Evolutionary conservation across 2,888 invertebrate genomes (phyloP).

Genomic region (Campoplex nolae): DNA sequence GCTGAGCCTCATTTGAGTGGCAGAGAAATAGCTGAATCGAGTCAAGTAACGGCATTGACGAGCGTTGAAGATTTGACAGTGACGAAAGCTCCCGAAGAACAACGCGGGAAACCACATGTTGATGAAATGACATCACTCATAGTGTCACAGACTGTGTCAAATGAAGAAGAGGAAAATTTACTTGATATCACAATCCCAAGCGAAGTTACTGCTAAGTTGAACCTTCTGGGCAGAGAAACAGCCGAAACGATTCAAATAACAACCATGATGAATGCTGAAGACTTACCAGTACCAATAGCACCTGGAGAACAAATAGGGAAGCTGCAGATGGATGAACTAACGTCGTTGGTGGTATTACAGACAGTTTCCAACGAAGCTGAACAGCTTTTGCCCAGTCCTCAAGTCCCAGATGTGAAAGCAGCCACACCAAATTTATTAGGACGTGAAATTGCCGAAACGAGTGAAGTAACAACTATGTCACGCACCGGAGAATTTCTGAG

Average conservation of each 20-base stretch:
- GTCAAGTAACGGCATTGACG: slow-evolving; percentile 76
- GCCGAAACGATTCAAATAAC: slow-evolving; percentile 81
- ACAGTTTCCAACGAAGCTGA: slow-evolving; percentile 75
- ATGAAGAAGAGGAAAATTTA: slow-evolving; percentile 71
- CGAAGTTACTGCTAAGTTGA: slow-evolving; percentile 71
- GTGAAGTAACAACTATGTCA: slow-evolving; percentile 75
- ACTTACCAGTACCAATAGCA: slow-evolving; percentile 60
- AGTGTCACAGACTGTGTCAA: slow-evolving; percentile 71
- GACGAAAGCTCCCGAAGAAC: slow-evolving; percentile 64
- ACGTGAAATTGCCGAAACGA: slow-evolving; percentile 81
- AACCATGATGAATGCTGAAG: slow-evolving; percentile 72
- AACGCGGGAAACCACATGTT: slow-evolving; percentile 70
- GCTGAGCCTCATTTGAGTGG: slow-evolving; percentile 80
- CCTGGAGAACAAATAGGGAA: slow-evolving; percentile 70
- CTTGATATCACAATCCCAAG: slow-evolving; percentile 56
- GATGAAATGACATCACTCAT: slow-evolving; percentile 71
- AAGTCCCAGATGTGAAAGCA: slow-evolving; percentile 67
- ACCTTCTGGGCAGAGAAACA: slow-evolving; percentile 79
- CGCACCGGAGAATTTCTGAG: slow-evolving; percentile 75
- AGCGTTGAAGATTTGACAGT: slow-evolving; percentile 71
- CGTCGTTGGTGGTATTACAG: slow-evolving; percentile 74
- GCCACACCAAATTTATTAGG: slow-evolving; percentile 74
- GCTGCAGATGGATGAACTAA: slow-evolving; percentile 64
- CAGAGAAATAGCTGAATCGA: slow-evolving; percentile 79
- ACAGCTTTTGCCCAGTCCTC: slow-evolving; percentile 61